Evolutionary conservation across 2,113 vertebrate species (phyloP), one percentile per base, ranked within the genome.

Genomic region (Hippopotamus amphibius): DNA sequence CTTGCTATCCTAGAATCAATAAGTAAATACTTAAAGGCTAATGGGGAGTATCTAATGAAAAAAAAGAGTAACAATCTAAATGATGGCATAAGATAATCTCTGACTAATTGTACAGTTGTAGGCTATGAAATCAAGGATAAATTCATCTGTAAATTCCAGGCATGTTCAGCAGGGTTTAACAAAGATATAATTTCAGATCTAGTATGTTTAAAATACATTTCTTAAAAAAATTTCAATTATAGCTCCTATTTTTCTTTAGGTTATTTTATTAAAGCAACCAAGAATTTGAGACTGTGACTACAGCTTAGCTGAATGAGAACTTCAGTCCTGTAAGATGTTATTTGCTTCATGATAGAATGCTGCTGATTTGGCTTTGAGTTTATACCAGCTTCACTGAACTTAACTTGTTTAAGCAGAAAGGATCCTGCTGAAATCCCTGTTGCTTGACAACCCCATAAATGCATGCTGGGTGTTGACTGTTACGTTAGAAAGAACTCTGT

Each of bases 341-440:
- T 86, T 96, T 93, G 69, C 6, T 86, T 89, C 69, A 80, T 72
- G 65, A 76, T 63, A 66, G 65, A 71, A 43, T 92, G 82, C 69
- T 30, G 50, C 46, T 69, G 88, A 79, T 59, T 48, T 0, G 6
- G 53, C 69, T 91, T 81, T 94, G 77, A 59, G 50, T 87, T 95
- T 80, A 43, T 72, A 63, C n/a, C 76, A 43, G 13, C 94, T 97
- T 96, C 76, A 93, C 53, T 90, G 91, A 95, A 81, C 69, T 95
- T 59, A 90, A 50, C 84, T 97, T 85, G 22, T 88, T 97, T 94
- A 90, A 88, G 93, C 83, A 94, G 87, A 88, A 97, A 92, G 57
- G 46, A 92, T 94, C 80, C 72, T 92, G 87, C 61, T 93, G 88
- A 97, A 97, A 95, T 96, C 66, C 46, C 57, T 0, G 48, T 92